Percentiles rank a stretch among this genome's conserved stretches.
These are phyloP conservation scores for Myanophis thanlyinensis DNA, from an alignment of 2,113 vertebrate genomes.

Conservation along the genomic window DNA sequence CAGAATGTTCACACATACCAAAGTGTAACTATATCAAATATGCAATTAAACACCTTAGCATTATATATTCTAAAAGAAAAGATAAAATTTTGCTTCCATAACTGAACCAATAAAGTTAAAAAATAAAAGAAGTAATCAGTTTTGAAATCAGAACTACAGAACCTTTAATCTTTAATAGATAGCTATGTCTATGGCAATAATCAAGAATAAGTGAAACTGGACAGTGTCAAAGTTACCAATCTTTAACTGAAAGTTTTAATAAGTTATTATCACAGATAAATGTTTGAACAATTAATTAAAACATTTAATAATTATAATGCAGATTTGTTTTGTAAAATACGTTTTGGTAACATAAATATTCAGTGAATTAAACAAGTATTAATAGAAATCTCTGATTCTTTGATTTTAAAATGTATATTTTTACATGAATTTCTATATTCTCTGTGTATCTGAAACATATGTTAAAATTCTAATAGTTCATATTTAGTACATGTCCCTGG, in stretches of 20 bases:
- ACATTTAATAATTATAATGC: no score
- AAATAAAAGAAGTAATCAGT: background rate
- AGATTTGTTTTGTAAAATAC: no score
- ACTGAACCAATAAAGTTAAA: background rate
- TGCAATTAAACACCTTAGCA: background rate
- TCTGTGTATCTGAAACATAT: background rate
- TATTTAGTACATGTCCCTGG: no score
- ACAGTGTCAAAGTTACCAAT: conserved; percentile 1
- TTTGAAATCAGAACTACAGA: background rate
- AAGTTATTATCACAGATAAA: background rate
- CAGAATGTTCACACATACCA: background rate
- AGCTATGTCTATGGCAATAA: background rate
- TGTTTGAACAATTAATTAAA: background rate
- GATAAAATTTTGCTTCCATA: background rate
- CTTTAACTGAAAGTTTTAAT: background rate
- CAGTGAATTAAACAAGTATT: no score
- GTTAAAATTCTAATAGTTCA: no score
- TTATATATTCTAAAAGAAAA: background rate
- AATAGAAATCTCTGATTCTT: no score
- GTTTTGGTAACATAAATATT: no score
- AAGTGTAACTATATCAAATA: background rate
- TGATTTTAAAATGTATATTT: background rate
- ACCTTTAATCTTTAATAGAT: conserved; percentile 23
- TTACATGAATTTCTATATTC: background rate
- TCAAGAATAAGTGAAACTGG: background rate